phyloP scores from a whole-genome alignment of 2,113 vertebrate genomes.

The Vanacampus margaritifer region DNA sequence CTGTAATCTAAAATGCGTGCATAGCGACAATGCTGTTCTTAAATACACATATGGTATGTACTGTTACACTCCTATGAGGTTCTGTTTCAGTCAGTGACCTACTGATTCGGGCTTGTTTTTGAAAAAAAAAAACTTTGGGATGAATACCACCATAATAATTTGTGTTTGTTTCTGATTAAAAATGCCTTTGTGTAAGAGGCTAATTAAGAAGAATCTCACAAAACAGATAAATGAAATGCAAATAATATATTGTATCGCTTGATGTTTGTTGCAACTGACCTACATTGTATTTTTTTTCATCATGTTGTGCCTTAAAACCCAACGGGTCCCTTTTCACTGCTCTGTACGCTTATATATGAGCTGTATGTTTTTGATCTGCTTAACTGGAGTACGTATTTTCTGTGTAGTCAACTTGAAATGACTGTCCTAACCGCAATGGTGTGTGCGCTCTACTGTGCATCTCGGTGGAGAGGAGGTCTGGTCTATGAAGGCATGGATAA shows the following conservation, averaged over 20 bases:
- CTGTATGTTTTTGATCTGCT: conserved; percentile 45
- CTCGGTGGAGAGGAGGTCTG: conserved; percentile 62
- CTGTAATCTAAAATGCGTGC: too few species aligned
- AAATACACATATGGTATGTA: background rate
- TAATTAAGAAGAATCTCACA: conserved; percentile 27
- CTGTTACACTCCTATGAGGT: conserved; percentile 38
- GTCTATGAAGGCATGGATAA: conserved; percentile 76
- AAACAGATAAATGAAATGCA: conserved; percentile 17
- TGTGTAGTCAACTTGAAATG: conserved; percentile 38
- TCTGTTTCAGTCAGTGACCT: conserved; percentile 40
- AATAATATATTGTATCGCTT: conserved; percentile 32
- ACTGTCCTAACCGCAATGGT: conserved; percentile 50
- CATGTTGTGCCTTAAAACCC: conserved; percentile 50
- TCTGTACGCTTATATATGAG: conserved; percentile 37
- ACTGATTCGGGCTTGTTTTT: conserved; percentile 37
- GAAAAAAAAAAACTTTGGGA: conserved; percentile 23
- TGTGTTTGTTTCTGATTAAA: conserved; percentile 4
- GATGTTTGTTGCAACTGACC: conserved; percentile 51
- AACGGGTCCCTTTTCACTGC: conserved; percentile 44
- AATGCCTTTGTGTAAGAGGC: background rate
- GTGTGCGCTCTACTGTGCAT: conserved; percentile 52
- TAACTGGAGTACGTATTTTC: conserved; percentile 37
- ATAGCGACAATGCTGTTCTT: background rate
- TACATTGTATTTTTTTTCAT: conserved; percentile 39
- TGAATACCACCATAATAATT: background rate